A percentile compares a stretch with the other conserved stretches of the same genome.
Evolutionary conservation across 2,888 invertebrate genomes (phyloP).

Genomic region (Zele albiditarsus): DNA sequence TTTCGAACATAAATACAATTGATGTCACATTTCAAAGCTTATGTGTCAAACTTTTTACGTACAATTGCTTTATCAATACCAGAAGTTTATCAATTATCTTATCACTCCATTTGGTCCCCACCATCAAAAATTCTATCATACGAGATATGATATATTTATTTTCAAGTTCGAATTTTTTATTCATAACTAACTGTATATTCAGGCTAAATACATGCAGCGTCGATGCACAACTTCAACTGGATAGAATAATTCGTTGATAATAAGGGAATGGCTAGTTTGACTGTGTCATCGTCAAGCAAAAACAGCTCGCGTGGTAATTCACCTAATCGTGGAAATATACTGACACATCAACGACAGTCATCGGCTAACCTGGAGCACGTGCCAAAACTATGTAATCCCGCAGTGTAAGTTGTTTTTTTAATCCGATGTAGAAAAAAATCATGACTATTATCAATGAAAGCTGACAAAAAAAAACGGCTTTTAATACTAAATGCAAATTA

Average conservation of each 20-base stretch:
- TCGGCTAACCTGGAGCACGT: conserved; percentile 62
- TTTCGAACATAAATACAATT: not conserved
- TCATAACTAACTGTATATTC: conserved; percentile 13
- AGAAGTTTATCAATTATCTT: not conserved
- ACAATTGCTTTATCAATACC: not conserved
- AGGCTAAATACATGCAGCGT: conserved; percentile 46
- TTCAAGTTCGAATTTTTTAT: not conserved
- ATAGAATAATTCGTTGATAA: conserved; percentile 34
- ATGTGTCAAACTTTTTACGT: not conserved
- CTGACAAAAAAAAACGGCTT: not conserved
- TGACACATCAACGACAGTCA: conserved; percentile 58
- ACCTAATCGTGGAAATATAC: conserved; percentile 64
- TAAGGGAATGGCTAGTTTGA: conserved; percentile 70
- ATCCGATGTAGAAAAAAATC: conserved; percentile 8
- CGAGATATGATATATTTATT: not conserved
- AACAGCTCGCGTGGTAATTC: conserved; percentile 69
- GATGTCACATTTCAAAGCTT: too few relatives aligned
- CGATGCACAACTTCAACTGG: conserved; percentile 43
- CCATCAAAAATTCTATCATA: not conserved
- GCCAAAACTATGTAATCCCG: conserved; percentile 67
- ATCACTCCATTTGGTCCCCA: not conserved
- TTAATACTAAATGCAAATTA: too few relatives aligned
- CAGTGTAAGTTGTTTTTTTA: conserved; percentile 61
- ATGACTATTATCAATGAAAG: not conserved
- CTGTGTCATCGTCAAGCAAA: conserved; percentile 67